These are phyloP conservation scores for Magallana angulata DNA, from an alignment of 1,140 invertebrate species.

Conservation along the genomic window DNA sequence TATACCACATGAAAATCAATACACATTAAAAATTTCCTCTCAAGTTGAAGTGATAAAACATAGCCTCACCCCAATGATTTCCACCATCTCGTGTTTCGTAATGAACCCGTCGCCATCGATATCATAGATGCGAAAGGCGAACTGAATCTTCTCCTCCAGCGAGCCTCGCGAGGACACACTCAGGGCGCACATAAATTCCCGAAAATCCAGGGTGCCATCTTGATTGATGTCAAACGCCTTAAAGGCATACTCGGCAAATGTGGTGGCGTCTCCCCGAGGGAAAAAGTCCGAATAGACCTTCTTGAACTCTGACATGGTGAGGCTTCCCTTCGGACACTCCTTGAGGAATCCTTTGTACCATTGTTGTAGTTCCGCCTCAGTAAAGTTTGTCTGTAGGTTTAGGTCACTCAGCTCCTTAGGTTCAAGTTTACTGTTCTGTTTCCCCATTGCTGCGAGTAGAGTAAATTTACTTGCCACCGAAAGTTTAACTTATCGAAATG, in stretches of 20 bases:
- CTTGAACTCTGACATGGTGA: neutral
- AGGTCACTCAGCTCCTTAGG: neutral
- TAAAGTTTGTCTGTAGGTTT: neutral
- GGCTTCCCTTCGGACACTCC: neutral
- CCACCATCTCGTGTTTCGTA: conserved; percentile 75
- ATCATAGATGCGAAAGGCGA: conserved; percentile 9
- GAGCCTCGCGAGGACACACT: conserved; percentile 76
- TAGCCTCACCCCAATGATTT: conserved; percentile 95
- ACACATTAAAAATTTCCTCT: neutral
- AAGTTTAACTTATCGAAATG: too few relatives aligned
- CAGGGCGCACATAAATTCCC: conserved; percentile 12
- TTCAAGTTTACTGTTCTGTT: conserved; percentile 77
- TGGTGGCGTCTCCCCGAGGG: conserved; percentile 80
- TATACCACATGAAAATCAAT: conserved; percentile 13
- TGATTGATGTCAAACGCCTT: conserved; percentile 10
- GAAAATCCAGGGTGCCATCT: neutral
- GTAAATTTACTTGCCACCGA: too few relatives aligned
- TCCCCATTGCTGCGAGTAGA: conserved; percentile 87
- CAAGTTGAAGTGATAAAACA: neutral
- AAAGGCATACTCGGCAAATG: neutral
- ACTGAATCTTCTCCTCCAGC: neutral
- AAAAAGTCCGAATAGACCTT: neutral
- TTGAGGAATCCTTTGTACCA: conserved; percentile 22
- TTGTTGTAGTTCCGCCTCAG: neutral
- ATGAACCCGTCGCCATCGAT: neutral